A percentile compares a stretch with the other conserved stretches of the same genome.
Evolutionary conservation across 2,888 invertebrate genomes (phyloP).

Genomic region (Ptychoptera albimana): DNA sequence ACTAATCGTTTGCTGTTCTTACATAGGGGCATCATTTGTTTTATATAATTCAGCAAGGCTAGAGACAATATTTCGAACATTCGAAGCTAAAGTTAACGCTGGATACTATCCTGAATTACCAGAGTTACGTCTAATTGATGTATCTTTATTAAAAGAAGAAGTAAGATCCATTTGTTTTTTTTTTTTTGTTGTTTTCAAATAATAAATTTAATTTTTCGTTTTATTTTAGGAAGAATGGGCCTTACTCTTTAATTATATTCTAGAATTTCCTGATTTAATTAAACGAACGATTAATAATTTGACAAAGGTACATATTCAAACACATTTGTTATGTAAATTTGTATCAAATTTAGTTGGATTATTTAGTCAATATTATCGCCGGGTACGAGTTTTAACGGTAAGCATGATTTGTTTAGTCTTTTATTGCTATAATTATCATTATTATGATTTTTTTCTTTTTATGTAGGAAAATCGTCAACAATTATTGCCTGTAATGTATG

Average conservation of each 20-base stretch:
- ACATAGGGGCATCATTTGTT: conserved; percentile 53
- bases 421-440: conserved; percentile 1
- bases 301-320: conserved; percentile 36
- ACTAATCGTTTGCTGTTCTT: no score
- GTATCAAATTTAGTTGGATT: conserved; percentile 43
- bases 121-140: conserved; percentile 39
- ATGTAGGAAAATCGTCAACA: conserved; percentile 51
- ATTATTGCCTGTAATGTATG: conserved; percentile 47
- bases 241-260: conserved; percentile 47
- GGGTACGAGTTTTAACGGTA: conserved; percentile 52
- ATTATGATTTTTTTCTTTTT: conserved; percentile 12
- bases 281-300: conserved; percentile 35
- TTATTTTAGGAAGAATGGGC: conserved; percentile 66
- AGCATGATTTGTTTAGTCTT: conserved; percentile 19
- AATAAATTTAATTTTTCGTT: conserved; percentile 9
- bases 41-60: conserved; percentile 64
- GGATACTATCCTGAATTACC: conserved; percentile 46
- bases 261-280: conserved; percentile 46
- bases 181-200: not conserved
- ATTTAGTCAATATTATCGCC: conserved; percentile 61
- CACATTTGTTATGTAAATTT: conserved; percentile 48
- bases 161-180: conserved; percentile 32
- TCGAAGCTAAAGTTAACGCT: conserved; percentile 36
- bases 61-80: conserved; percentile 46
- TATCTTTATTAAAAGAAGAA: conserved; percentile 44